Base-by-base conservation (phyloP, 1,140 invertebrate genomes). In the Leptinotarsa defecta region DNA sequence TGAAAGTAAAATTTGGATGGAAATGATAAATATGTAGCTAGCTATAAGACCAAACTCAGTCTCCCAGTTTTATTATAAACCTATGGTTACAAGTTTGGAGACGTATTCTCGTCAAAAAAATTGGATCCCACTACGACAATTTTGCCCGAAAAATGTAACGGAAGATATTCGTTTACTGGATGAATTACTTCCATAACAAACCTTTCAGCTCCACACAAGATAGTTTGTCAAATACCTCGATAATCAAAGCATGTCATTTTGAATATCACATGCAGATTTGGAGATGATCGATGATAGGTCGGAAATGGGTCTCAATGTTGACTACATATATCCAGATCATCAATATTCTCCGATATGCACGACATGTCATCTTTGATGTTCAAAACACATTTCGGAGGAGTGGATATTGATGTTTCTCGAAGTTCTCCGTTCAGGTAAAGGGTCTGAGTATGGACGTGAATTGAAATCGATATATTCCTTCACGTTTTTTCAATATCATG, bases 211-310 rank as follows among this genome's bases (percentile, higher is more conserved):
- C 3, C 15, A n/a, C 52, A 57, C n/a, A 15, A 57, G 52, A 57
- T 57, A 57, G 15, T 57, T 57, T 57, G 52, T 57, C 52, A 57
- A 57, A 57, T 57, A 17, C 52, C 52, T 19, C 17, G 52, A 57
- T 57, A 57, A 57, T 57, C 52, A 19, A 57, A 57, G 17, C 52
- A 57, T 57, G 52, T 57, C 52, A 57, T 15, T 13, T 57, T 57
- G n/a, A 57, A 57, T 57, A 57, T 57, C 52, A 57, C 52, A 57
- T 57, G 52, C 52, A 57, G 52, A 57, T 57, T 57, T 19, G n/a
- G 52, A 19, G n/a, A 57, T 57, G 52, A 57, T 57, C 17, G 52
- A 57, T 57, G 52, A 19, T 57, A 19, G 52, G n/a, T 17, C 52
- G 52, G 52, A 57, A 57, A 57, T 57, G 6, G 52, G 52, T 57